phyloP scores from a whole-genome alignment of 1,140 invertebrate species.

The Achatina immaculata region DNA sequence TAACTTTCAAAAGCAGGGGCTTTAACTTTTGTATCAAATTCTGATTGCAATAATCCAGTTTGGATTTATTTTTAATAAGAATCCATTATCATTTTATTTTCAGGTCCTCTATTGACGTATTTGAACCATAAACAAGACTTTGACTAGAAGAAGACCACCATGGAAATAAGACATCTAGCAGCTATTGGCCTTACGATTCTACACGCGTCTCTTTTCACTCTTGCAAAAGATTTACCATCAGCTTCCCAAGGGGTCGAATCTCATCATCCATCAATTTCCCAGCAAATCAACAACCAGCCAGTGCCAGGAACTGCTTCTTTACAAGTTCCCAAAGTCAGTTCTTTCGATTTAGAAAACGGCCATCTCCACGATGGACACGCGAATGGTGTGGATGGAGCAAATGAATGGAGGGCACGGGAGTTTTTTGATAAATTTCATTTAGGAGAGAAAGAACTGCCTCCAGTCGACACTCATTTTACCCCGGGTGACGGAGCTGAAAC shows the following conservation, averaged over 20 bases:
- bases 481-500: not conserved
- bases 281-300: not conserved
- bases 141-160: not conserved
- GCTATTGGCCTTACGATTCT: not conserved
- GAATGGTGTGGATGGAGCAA: not conserved
- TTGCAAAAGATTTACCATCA: not conserved
- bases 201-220: not conserved
- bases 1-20: too few species aligned
- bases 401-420: not conserved
- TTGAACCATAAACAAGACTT: not conserved
- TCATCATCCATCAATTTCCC: not conserved
- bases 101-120: too few species aligned
- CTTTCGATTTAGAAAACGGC: not conserved
- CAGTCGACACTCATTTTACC: not conserved
- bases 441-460: not conserved
- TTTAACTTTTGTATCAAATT: too few species aligned
- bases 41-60: too few species aligned
- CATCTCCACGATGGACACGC: not conserved
- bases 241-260: not conserved
- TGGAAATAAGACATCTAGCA: not conserved
- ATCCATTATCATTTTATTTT: too few species aligned
- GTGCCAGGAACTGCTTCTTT: not conserved
- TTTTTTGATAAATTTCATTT: not conserved
- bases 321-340: not conserved
- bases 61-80: too few species aligned